Evolutionary conservation across 2,113 vertebrate species (phyloP), one percentile per base, ranked within the genome.

Genomic region (Zeus faber): DNA sequence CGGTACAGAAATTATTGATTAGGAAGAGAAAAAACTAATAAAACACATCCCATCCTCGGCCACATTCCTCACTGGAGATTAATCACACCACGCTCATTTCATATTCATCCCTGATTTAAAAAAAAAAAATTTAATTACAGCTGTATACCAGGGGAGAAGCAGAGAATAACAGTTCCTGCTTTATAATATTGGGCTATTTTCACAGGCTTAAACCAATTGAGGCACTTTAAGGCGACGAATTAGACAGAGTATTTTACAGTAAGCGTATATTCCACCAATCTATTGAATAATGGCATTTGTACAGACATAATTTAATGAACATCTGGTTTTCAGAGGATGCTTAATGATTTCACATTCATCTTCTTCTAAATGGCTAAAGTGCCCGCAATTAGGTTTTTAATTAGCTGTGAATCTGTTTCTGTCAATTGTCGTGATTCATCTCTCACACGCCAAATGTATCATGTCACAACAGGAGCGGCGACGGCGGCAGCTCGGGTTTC

Each of bases 301-400:
- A 81, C 58, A 85, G 85, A 82, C 80, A 74, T 88, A 79, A 87
- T 90, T 87, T 81, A 84, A 85, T 79, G 85, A 88, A 90, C 87
- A 89, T 88, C 85, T 87, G 87, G 80, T 83, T 89, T 88, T 86
- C 40, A 83, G 82, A 85, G 79, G 81, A 85, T 77, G 83, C 68
- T 67, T 89, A 88, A 89, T 88, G 82, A 85, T 86, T 88, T 84
- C 77, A 69, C 85, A 88, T 91, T 87, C 70, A 86, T 89, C 88
- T 88, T 88, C 55, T 74, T 76, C 82, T 82, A 89, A 89, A 88
- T 87, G 84, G 82, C 83, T 87, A 85, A 89, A 89, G 87, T 87
- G 85, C 79, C 86, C 69, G 76, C 82, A 88, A 89, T 89, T 91
- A 91, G 58, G 65, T 86, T 88, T 88, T 88, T 88, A 89, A 89